Evolutionary conservation across 2,888 invertebrate species (phyloP).

Genomic region (Hypena proboscidalis): DNA sequence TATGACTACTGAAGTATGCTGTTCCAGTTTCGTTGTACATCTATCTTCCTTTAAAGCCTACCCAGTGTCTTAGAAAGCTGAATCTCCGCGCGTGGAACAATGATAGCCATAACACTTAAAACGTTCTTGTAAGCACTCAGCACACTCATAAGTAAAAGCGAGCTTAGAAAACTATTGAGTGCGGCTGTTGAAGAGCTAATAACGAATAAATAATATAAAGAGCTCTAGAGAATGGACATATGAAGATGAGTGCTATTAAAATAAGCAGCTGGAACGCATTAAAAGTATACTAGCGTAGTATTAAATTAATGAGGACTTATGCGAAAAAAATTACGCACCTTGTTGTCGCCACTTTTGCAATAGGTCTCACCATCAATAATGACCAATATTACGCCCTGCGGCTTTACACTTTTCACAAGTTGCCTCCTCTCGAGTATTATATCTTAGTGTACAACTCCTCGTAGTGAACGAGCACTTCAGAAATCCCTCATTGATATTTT

Average conservation of each 20-base stretch:
- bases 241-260: conserved; percentile 13
- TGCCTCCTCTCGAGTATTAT: too few species aligned
- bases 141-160: conserved; percentile 20
- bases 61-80: conserved; percentile 22
- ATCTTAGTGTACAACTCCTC: too few species aligned
- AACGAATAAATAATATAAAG: conserved; percentile 11
- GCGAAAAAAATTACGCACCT: too few species aligned
- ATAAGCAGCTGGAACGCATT: background rate
- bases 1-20: conserved; percentile 18
- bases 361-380: too few species aligned
- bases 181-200: conserved; percentile 10
- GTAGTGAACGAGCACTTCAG: too few species aligned
- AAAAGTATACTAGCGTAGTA: background rate
- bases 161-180: conserved; percentile 15
- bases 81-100: conserved; percentile 25
- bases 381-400: too few species aligned
- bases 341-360: too few species aligned
- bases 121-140: conserved; percentile 19
- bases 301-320: conserved; percentile 1
- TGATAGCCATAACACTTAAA: conserved; percentile 31
- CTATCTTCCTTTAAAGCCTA: conserved; percentile 18
- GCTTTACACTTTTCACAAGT: too few species aligned
- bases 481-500: too few species aligned
- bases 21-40: conserved; percentile 29
- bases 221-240: conserved; percentile 8